A percentile compares a stretch with the other conserved stretches of the same genome.
Conservation (phyloP, 2,113 vertebrate species). For the Phyllostomus discolor region DNA sequence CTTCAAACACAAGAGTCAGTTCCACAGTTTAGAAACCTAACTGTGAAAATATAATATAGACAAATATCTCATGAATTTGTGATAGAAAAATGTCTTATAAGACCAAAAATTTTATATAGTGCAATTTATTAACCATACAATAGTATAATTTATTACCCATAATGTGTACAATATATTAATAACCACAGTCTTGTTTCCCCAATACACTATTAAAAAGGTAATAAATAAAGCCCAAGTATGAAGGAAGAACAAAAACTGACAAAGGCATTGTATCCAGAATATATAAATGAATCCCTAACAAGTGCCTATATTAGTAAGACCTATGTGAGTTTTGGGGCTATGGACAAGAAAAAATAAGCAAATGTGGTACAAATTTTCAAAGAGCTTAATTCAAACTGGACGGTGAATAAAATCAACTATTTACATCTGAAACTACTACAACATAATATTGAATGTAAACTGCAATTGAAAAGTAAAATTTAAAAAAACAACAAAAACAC, state of each 20-base stretch:
- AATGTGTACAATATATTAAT: not conserved
- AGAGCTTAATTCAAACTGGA: not conserved
- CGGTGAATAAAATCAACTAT: not conserved
- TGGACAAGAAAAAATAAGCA: not conserved
- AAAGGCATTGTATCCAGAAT: not conserved
- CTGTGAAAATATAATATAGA: not conserved
- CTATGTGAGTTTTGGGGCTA: not conserved
- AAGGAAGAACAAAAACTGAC: not conserved
- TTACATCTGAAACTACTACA: not conserved
- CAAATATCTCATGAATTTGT: not conserved
- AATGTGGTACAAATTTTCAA: not conserved
- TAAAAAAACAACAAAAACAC: not conserved
- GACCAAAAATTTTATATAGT: not conserved
- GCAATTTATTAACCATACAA: not conserved
- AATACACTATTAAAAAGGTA: not conserved
- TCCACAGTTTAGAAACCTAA: not conserved
- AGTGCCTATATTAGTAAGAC: not conserved
- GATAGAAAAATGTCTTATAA: not conserved
- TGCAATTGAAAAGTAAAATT: not conserved
- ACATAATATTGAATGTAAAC: not conserved
- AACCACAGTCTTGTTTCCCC: not conserved
- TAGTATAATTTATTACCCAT: not conserved
- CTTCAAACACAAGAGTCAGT: not conserved
- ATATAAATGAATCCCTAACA: not conserved
- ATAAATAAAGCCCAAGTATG: not conserved